Conservation (phyloP, 1,140 invertebrate species). For the Phymorhynchus buccinoides region DNA sequence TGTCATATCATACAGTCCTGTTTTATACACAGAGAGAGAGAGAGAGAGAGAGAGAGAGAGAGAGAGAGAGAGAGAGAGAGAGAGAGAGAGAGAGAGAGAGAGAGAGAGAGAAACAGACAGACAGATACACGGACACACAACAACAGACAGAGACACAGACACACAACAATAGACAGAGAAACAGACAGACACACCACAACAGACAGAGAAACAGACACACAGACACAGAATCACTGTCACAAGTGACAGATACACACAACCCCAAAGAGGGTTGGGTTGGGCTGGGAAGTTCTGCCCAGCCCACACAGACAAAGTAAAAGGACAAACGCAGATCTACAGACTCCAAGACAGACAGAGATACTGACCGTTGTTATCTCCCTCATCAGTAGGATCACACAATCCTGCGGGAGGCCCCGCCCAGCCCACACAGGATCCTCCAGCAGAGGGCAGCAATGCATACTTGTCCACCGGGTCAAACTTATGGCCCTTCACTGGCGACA, state of each 20-base stretch:
- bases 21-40: not conserved
- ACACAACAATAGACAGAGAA: too few relatives aligned
- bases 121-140: not conserved
- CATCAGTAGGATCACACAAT: not conserved
- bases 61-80: not conserved
- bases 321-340: not conserved
- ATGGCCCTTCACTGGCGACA: constrained; percentile 55
- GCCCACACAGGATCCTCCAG: constrained; percentile 40
- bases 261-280: too few relatives aligned
- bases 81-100: not conserved
- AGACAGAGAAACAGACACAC: not conserved
- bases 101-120: not conserved
- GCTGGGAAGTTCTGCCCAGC: too few relatives aligned
- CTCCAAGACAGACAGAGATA: not conserved
- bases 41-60: not conserved
- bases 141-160: too few relatives aligned
- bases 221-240: not conserved
- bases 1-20: too few relatives aligned
- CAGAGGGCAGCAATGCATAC: constrained; percentile 41
- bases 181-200: not conserved
- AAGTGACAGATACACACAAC: too few relatives aligned
- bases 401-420: constrained; percentile 62
- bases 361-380: not conserved
- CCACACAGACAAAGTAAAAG: not conserved
- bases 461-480: constrained; percentile 53